Conservation (phyloP, 2,888 invertebrate genomes). For the Antheraea assamensis region DNA sequence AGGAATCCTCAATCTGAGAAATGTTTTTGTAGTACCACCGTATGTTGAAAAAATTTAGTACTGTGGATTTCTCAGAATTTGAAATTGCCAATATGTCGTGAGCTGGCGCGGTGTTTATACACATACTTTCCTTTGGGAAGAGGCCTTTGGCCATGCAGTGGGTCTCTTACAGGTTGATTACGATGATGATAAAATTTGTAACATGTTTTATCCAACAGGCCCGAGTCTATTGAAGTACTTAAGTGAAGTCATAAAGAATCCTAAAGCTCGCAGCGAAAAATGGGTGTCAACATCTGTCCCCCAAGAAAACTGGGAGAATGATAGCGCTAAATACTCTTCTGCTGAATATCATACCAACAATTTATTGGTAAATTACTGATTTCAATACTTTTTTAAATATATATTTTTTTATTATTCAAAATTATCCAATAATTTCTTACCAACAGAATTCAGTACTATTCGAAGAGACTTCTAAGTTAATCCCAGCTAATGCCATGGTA, state of each 20-base stretch:
- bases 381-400: background rate
- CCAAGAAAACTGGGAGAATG: conserved; percentile 53
- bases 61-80: too few species aligned
- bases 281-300: conserved; percentile 94
- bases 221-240: conserved; percentile 79
- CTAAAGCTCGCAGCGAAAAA: conserved; percentile 84
- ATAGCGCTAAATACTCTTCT: conserved; percentile 81
- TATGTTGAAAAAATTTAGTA: too few species aligned
- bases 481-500: conserved; percentile 88
- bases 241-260: conserved; percentile 82
- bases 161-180: too few species aligned
- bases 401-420: background rate
- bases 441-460: conserved; percentile 83
- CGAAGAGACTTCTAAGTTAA: conserved; percentile 87
- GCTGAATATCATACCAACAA: conserved; percentile 94
- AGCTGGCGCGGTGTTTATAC: too few species aligned
- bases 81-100: too few species aligned
- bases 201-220: conserved; percentile 33
- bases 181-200: too few species aligned
- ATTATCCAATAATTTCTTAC: background rate
- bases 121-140: too few species aligned
- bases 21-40: too few species aligned
- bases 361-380: conserved; percentile 77
- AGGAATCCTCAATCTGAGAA: too few species aligned
- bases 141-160: too few species aligned